phyloP scores from a whole-genome alignment of 1,140 invertebrate genomes.

The Mercenaria mercenaria region DNA sequence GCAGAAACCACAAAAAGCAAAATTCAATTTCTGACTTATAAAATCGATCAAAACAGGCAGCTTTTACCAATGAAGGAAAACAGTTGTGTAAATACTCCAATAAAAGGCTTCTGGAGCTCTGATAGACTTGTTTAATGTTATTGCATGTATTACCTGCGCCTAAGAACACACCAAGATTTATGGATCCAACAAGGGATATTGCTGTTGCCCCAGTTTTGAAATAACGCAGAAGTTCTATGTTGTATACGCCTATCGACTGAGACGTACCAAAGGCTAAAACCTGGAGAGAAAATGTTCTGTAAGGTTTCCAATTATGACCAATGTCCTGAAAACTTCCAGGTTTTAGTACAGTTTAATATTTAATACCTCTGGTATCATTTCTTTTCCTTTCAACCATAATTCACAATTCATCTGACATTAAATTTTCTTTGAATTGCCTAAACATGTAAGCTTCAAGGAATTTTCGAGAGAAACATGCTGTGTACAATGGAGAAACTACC shows the following conservation, averaged over 20 bases:
- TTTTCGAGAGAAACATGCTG: too few species aligned
- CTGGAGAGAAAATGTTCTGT: conserved; percentile 41
- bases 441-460: too few species aligned
- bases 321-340: not conserved
- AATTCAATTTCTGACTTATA: too few species aligned
- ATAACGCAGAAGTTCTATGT: conserved; percentile 74
- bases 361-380: not conserved
- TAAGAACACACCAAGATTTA: conserved; percentile 74
- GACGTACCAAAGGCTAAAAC: conserved; percentile 73
- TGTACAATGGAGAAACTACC: too few species aligned
- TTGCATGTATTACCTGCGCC: conserved; percentile 69
- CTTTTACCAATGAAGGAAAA: too few species aligned
- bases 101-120: too few species aligned
- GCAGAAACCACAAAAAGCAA: too few species aligned
- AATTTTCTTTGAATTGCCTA: too few species aligned
- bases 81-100: too few species aligned
- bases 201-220: conserved; percentile 68
- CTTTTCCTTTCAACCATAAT: not conserved
- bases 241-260: conserved; percentile 76
- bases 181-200: conserved; percentile 72
- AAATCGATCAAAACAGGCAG: too few species aligned
- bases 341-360: not conserved
- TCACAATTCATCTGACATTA: too few species aligned
- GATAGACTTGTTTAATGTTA: not conserved
- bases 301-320: not conserved